Conservation (phyloP, 2,888 invertebrate genomes). For the Hypsopygia costalis region DNA sequence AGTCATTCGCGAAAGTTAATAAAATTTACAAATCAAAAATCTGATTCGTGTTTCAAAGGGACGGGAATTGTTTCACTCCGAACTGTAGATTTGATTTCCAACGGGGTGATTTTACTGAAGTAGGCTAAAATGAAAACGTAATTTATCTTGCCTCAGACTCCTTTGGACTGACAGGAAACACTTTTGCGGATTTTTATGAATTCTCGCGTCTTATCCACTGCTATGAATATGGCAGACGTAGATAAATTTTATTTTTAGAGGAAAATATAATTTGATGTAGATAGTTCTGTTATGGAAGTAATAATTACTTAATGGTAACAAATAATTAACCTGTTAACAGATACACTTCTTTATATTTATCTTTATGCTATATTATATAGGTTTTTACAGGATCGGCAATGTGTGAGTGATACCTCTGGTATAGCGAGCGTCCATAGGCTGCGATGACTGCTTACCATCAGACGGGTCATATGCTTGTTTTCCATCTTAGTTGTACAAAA, state of each 20-base stretch:
- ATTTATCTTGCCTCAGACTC: constrained; percentile 19
- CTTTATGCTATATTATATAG: too few species aligned
- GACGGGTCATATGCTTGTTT: too few species aligned
- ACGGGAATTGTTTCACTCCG: constrained; percentile 41
- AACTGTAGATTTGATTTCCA: constrained; percentile 43
- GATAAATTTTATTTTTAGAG: not conserved
- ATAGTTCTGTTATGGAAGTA: too few species aligned
- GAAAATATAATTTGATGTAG: too few species aligned
- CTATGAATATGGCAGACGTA: not conserved
- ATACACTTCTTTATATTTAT: too few species aligned
- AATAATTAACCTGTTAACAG: too few species aligned
- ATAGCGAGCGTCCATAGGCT: too few species aligned
- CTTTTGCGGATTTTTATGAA: constrained; percentile 10
- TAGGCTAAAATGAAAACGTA: constrained; percentile 32
- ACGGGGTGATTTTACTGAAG: constrained; percentile 26
- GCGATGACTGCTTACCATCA: too few species aligned
- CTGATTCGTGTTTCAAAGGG: constrained; percentile 39
- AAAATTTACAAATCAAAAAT: constrained; percentile 52
- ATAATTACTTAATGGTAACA: too few species aligned
- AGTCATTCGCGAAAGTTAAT: constrained; percentile 33
- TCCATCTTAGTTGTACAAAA: too few species aligned
- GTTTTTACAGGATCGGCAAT: too few species aligned
- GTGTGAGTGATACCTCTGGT: too few species aligned
- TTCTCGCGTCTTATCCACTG: constrained; percentile 1
- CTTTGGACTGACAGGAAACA: constrained; percentile 11